These are phyloP conservation scores for Campoplex capitator DNA, from an alignment of 2,888 invertebrate species.

Conservation along the genomic window DNA sequence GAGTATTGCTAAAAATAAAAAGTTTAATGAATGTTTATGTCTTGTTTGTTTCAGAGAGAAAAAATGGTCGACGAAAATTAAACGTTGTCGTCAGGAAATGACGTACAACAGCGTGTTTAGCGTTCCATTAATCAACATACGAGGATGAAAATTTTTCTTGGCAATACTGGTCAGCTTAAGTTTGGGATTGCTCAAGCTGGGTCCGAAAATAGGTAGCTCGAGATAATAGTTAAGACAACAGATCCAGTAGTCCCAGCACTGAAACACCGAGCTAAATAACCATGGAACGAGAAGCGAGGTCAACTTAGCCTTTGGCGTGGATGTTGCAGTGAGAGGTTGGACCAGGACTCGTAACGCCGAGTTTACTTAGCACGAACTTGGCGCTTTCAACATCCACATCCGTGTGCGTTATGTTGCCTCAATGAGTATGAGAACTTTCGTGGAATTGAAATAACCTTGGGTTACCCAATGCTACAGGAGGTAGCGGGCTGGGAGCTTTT, in stretches of 20 bases:
- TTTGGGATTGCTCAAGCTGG: neutral
- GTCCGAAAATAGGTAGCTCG: slow-evolving; percentile 54
- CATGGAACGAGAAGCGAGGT: slow-evolving; percentile 55
- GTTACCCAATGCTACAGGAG: neutral
- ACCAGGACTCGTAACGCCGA: slow-evolving; percentile 73
- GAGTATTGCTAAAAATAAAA: too few relatives aligned
- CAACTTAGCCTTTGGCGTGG: slow-evolving; percentile 30
- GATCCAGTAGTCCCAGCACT: slow-evolving; percentile 73
- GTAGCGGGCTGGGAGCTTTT: neutral
- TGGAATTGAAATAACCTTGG: slow-evolving; percentile 25
- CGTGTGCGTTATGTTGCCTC: slow-evolving; percentile 32
- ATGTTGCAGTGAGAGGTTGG: slow-evolving; percentile 69
- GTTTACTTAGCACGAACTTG: slow-evolving; percentile 81
- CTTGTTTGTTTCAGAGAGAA: too few relatives aligned
- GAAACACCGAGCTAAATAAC: slow-evolving; percentile 62
- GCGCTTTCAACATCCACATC: slow-evolving; percentile 39
- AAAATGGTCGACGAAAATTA: too few relatives aligned
- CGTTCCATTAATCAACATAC: neutral
- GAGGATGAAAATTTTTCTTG: slow-evolving; percentile 1
- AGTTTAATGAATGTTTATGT: too few relatives aligned
- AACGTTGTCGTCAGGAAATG: too few relatives aligned
- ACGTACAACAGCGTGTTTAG: too few relatives aligned
- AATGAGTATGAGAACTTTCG: slow-evolving; percentile 37
- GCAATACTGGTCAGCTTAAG: neutral
- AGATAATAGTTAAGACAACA: slow-evolving; percentile 79